Evolutionary conservation across 2,113 vertebrate genomes (phyloP).

Genomic region (Pedetes capensis): DNA sequence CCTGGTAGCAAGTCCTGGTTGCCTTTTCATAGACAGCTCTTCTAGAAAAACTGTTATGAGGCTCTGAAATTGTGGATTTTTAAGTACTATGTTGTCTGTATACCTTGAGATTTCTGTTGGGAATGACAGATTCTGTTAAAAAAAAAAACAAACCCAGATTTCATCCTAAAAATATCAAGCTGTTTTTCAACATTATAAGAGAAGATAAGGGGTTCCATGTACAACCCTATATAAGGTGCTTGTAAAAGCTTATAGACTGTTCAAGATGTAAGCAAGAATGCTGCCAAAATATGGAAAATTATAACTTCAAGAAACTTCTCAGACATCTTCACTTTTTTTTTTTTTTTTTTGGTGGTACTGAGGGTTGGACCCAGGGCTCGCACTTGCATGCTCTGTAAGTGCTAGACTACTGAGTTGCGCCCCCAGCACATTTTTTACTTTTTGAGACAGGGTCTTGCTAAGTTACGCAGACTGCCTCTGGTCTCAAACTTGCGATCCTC

Average conservation of each 20-base stretch:
- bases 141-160: not conserved
- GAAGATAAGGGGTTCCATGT: not conserved
- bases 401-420: no score
- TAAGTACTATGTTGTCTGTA: not conserved
- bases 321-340: slow-evolving; percentile 19
- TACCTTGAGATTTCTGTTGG: no score
- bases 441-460: no score
- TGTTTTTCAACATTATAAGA: slow-evolving; percentile 40
- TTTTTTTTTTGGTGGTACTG: no score
- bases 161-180: slow-evolving; percentile 33
- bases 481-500: no score
- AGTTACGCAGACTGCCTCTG: no score
- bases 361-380: no score
- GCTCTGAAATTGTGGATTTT: not conserved
- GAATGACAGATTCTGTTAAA: not conserved
- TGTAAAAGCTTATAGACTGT: not conserved
- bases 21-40: not conserved
- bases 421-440: no score
- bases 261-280: not conserved
- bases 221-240: not conserved
- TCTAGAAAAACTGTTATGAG: not conserved
- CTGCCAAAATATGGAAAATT: not conserved
- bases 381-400: no score
- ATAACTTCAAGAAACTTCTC: not conserved
- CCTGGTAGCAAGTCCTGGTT: not conserved